A percentile compares a stretch with the other conserved stretches of the same genome.
Evolutionary conservation across 2,888 invertebrate genomes (phyloP).

Genomic region (Micoletzkya japonica): DNA sequence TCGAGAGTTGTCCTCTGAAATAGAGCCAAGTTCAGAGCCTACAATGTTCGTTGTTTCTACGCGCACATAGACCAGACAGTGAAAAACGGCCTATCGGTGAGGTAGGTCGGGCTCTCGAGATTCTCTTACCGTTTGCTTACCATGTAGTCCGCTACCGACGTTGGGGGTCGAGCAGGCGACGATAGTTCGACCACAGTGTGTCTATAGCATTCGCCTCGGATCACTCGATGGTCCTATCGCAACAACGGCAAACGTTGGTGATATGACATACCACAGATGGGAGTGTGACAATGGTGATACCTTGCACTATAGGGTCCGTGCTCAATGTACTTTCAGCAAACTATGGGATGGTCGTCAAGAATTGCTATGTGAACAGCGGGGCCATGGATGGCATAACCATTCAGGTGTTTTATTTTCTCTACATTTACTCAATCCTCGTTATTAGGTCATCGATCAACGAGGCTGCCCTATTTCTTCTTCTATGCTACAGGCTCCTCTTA

Average conservation of each 20-base stretch:
- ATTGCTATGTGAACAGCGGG: conserved; percentile 26
- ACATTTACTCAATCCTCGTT: neutral
- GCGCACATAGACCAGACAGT: conserved; percentile 21
- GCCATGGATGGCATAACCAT: conserved; percentile 11
- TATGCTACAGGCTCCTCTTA: conserved; percentile 25
- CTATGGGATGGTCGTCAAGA: conserved; percentile 30
- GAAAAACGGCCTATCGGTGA: conserved; percentile 17
- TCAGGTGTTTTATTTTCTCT: conserved; percentile 15
- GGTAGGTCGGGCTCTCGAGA: neutral
- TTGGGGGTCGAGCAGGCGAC: conserved; percentile 23
- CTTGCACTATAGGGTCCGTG: neutral
- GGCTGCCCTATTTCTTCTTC: conserved; percentile 22
- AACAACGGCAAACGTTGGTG: conserved; percentile 17
- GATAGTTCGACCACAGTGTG: conserved; percentile 20
- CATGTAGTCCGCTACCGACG: conserved; percentile 19
- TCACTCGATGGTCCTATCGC: conserved; percentile 27
- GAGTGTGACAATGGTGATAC: conserved; percentile 25
- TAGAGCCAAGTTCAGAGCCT: conserved; percentile 12
- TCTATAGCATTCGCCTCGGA: conserved; percentile 19
- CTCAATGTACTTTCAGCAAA: conserved; percentile 25
- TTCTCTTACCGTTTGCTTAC: neutral
- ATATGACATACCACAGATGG: conserved; percentile 28
- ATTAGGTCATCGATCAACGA: conserved; percentile 9
- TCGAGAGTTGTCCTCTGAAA: neutral
- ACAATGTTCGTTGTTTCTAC: conserved; percentile 28